Evolutionary conservation across 53 echinoderm and acorn worm species (phyloP), one percentile per base, ranked within the genome.

Genomic region (Hippasteria phrygiana): DNA sequence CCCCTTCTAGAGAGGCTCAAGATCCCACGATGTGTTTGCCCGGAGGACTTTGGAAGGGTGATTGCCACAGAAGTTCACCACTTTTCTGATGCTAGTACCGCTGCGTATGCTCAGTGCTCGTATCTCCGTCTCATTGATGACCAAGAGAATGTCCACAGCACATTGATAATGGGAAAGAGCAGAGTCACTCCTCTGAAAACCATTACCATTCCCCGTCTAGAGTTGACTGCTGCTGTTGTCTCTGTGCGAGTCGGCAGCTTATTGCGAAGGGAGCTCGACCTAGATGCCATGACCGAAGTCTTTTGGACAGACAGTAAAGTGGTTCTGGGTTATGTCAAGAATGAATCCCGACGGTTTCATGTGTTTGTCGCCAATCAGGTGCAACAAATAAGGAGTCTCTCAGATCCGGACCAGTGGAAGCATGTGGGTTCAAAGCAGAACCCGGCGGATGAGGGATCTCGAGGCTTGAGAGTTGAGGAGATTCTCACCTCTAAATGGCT

Each of bases 21-120:
- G 35, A 63, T 71, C 18, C 87, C 50, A 9, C 67, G 87, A 78
- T 87, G 89, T 73, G 66, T 75, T 56, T 66, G 55, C 51, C 81
- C 92, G 28, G 55, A 45, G 2, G 5, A 24, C 55, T 87, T 87
- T 67, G 87, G 67, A 27, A 31, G 63, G 14, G 77, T 92, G 28
- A 29, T 50, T 10, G n/a, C 76, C 2, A 37, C 29, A 48, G 56
- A 93, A 66, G 5, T 90, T 1, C 93, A 90, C 41, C 76, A 89
- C 77, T 64, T 92, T 47, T 74, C 87, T 20, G 94, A 94, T 54
- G 89, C 84, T 13, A 94, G 90, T 63, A 75, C 38, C 16, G 26
- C 4, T 7, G 90, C 88, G n/a, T 94, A 94, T 74, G 94, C 90
- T 5, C 87, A 92, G 50, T 94, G 94, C 37, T 77, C 90, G 8